Percentiles rank a stretch among this genome's conserved stretches.
Conservation (phyloP, 2,797 vertebrate genomes). For the Centropyge bicolor region DNA sequence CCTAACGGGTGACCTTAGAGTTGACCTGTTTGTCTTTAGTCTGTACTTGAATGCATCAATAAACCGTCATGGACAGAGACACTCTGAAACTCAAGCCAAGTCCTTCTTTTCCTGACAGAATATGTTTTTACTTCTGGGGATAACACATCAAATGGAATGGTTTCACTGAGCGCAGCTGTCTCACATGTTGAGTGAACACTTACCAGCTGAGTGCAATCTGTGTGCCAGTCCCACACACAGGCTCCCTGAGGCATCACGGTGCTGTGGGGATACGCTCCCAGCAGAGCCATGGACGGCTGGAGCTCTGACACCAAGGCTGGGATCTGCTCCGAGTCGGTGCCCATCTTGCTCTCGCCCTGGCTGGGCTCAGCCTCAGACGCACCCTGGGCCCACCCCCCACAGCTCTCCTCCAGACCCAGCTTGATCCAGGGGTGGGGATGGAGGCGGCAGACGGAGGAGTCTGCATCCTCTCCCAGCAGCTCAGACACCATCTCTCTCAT, state of each 20-base stretch:
- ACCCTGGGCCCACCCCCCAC: constrained; percentile 60
- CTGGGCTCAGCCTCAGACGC: neutral
- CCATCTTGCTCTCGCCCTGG: neutral
- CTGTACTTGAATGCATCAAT: neutral
- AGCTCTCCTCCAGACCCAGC: constrained; percentile 61
- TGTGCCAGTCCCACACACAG: constrained; percentile 85
- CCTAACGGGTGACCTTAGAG: too few relatives aligned
- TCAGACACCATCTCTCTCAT: constrained; percentile 83
- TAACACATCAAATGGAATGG: neutral
- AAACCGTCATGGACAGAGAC: neutral
- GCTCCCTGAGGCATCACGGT: constrained; percentile 74
- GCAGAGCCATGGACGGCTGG: constrained; percentile 77
- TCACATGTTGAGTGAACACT: constrained; percentile 46
- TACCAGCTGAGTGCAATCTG: constrained; percentile 67
- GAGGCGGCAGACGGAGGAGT: constrained; percentile 46
- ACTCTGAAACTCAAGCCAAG: neutral
- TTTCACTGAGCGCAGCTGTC: constrained; percentile 54
- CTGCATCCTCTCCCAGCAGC: constrained; percentile 76
- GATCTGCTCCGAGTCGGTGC: constrained; percentile 24
- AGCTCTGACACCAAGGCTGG: constrained; percentile 69
- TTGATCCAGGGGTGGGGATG: constrained; percentile 69
- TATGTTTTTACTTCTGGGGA: neutral
- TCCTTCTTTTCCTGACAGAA: neutral
- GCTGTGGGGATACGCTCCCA: constrained; percentile 81
- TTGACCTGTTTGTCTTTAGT: neutral